Evolutionary conservation across 1,140 invertebrate species (phyloP).

Genomic region (Latrodectus geometricus): DNA sequence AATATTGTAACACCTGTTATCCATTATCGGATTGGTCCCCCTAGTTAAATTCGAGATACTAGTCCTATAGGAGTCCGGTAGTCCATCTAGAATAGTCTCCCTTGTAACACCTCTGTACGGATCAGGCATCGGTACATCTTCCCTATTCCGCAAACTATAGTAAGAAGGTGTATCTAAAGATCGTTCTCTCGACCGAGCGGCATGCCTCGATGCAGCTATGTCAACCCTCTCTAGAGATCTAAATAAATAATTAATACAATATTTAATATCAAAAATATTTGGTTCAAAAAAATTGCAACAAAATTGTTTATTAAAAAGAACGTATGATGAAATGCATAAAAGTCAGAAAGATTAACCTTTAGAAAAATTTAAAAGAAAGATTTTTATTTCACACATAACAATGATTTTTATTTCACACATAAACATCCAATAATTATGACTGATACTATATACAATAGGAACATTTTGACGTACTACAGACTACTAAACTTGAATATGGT

Average conservation of each 20-base stretch:
- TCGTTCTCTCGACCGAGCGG: slow-evolving; percentile 74
- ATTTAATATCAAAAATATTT: slow-evolving; percentile 66
- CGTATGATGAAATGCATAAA: too few species aligned
- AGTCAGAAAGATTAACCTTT: too few species aligned
- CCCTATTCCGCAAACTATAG: slow-evolving; percentile 17
- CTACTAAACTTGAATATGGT: too few species aligned
- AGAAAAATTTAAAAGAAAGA: too few species aligned
- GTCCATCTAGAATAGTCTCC: slow-evolving; percentile 8
- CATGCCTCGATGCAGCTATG: slow-evolving; percentile 60
- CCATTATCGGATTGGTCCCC: slow-evolving; percentile 39
- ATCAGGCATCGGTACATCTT: slow-evolving; percentile 50
- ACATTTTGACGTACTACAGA: too few species aligned
- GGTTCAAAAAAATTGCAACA: too few species aligned
- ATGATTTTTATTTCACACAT: too few species aligned
- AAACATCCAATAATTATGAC: too few species aligned
- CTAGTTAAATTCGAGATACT: slow-evolving; percentile 1
- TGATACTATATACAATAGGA: too few species aligned
- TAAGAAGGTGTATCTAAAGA: slow-evolving; percentile 61
- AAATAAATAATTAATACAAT: slow-evolving; percentile 77
- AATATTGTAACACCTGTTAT: slow-evolving; percentile 18
- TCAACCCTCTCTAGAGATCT: slow-evolving; percentile 67
- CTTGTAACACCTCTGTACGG: slow-evolving; percentile 22
- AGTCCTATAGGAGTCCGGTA: neutral
- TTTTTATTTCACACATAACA: too few species aligned
- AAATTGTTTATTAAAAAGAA: too few species aligned